phyloP scores from a whole-genome alignment of 2,888 invertebrate species.

The Plemyria rubiginata region DNA sequence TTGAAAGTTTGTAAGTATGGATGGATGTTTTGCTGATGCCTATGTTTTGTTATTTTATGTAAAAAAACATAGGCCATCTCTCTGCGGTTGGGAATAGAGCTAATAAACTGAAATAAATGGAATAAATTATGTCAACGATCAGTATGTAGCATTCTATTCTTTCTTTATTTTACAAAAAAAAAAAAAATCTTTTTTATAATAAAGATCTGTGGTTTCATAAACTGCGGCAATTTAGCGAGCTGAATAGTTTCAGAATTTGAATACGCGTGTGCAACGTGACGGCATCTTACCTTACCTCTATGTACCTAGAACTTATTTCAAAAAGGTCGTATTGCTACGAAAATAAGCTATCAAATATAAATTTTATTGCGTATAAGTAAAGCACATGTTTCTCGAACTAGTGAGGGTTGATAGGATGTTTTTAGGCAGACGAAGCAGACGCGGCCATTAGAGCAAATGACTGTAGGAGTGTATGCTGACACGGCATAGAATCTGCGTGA shows the following conservation, averaged over 20 bases:
- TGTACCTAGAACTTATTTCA: constrained; percentile 31
- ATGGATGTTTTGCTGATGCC: too few species aligned
- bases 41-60: too few species aligned
- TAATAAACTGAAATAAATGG: too few species aligned
- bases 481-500: constrained; percentile 57
- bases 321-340: constrained; percentile 26
- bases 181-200: background rate
- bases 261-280: constrained; percentile 48
- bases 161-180: too few species aligned
- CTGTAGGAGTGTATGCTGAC: constrained; percentile 62
- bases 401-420: constrained; percentile 37
- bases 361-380: constrained; percentile 43
- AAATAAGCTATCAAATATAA: constrained; percentile 34
- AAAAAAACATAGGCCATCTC: too few species aligned
- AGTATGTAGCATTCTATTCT: too few species aligned
- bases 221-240: constrained; percentile 39
- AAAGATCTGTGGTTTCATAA: constrained; percentile 22
- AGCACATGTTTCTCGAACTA: constrained; percentile 36
- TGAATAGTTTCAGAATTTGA: constrained; percentile 49
- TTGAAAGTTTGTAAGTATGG: too few species aligned
- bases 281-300: constrained; percentile 48
- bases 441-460: constrained; percentile 71
- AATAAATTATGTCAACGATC: too few species aligned
- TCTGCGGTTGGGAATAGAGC: too few species aligned
- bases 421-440: constrained; percentile 43